Conservation (phyloP, 2,797 vertebrate species). For the Sebastes iracundus region DNA sequence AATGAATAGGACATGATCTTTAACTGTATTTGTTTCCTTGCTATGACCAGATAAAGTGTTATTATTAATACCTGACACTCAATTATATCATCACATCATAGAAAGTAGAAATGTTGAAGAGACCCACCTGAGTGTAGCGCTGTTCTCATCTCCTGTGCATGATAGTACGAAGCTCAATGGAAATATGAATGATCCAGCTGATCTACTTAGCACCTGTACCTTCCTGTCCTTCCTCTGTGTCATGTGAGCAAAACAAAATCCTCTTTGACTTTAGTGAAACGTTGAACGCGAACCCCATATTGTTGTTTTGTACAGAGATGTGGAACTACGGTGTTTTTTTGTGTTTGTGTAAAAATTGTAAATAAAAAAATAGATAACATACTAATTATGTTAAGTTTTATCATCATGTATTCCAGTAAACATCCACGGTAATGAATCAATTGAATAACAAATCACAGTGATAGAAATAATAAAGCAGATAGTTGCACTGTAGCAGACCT, state of each 20-base stretch:
- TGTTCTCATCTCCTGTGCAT: constrained; percentile 13
- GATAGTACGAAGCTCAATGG: constrained; percentile 15
- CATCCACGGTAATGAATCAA: neutral
- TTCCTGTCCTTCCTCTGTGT: constrained; percentile 47
- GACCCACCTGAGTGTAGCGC: constrained; percentile 60
- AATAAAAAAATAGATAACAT: neutral
- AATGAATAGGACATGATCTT: neutral
- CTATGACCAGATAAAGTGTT: neutral
- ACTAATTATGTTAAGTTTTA: constrained; percentile 1
- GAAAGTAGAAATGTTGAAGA: neutral
- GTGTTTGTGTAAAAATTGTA: neutral
- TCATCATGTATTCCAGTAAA: constrained; percentile 5
- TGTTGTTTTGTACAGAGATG: neutral
- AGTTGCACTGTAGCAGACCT: neutral
- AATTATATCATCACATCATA: neutral
- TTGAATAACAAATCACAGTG: neutral
- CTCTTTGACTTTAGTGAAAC: neutral
- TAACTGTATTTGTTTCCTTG: neutral
- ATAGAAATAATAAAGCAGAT: neutral
- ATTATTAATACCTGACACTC: neutral
- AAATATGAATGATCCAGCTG: constrained; percentile 60
- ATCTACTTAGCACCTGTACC: constrained; percentile 61
- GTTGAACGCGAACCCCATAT: neutral
- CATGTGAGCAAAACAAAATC: constrained; percentile 58
- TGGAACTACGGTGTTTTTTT: neutral